Evolutionary conservation across 2,797 vertebrate species (phyloP).

Genomic region (Sebastes hubbsi): DNA sequence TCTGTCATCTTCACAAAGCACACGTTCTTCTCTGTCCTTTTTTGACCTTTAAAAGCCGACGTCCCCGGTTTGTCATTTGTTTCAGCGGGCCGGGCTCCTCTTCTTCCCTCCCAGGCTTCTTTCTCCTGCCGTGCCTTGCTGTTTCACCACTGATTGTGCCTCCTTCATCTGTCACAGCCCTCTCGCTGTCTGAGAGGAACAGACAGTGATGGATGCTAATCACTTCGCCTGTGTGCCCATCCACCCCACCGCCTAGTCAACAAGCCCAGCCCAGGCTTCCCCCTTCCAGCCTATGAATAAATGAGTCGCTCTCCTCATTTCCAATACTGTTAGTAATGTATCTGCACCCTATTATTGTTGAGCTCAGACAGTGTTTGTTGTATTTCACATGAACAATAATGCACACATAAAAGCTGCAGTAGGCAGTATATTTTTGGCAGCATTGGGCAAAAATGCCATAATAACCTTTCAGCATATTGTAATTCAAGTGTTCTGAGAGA

Average conservation of each 20-base stretch:
- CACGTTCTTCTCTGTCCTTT: neutral
- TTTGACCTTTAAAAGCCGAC: slow-evolving; percentile 45
- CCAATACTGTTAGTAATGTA: neutral
- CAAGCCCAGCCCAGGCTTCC: slow-evolving; percentile 18
- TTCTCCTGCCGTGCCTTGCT: slow-evolving; percentile 32
- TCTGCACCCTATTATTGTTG: neutral
- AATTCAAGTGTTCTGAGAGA: no score
- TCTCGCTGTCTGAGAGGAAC: slow-evolving; percentile 51
- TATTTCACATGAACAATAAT: neutral
- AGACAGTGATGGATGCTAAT: slow-evolving; percentile 78
- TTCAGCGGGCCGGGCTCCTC: neutral
- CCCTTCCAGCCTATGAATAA: slow-evolving; percentile 27
- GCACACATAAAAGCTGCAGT: no score
- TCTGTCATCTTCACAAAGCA: slow-evolving; percentile 35
- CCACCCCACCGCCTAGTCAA: slow-evolving; percentile 25
- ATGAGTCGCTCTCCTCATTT: slow-evolving; percentile 19
- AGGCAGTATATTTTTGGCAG: no score
- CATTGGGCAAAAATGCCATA: no score
- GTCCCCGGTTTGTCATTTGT: slow-evolving; percentile 25
- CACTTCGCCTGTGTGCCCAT: slow-evolving; percentile 49
- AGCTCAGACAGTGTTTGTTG: neutral
- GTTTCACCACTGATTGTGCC: slow-evolving; percentile 52
- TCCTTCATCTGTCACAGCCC: slow-evolving; percentile 57
- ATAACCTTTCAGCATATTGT: no score
- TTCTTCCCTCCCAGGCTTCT: slow-evolving; percentile 15